Percentiles rank a stretch among this genome's conserved stretches.
These are phyloP conservation scores for Adineta ricciae DNA, from an alignment of 2,888 invertebrate species.

Conservation along the genomic window DNA sequence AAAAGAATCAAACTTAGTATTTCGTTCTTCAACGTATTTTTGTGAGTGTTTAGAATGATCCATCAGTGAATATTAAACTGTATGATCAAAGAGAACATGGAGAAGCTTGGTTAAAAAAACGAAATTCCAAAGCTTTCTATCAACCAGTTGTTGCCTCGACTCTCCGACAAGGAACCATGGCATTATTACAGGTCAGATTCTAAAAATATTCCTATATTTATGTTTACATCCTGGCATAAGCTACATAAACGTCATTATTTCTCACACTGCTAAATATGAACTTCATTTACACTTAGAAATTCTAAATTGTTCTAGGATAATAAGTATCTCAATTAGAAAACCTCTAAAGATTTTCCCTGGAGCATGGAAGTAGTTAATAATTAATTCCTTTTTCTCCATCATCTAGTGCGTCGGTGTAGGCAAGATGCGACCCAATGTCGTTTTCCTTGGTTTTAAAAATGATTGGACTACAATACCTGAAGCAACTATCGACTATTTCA, in stretches of 20 bases:
- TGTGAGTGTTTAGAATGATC: neutral
- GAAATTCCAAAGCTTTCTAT: slow-evolving; percentile 85
- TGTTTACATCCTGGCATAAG: no score
- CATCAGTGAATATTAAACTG: neutral
- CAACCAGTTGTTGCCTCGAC: slow-evolving; percentile 50
- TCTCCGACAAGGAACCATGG: slow-evolving; percentile 60
- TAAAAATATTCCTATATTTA: no score
- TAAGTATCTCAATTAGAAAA: no score
- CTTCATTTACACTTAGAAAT: no score
- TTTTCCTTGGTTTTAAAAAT: slow-evolving; percentile 83
- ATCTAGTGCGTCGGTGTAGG: slow-evolving; percentile 68
- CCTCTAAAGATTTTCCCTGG: no score
- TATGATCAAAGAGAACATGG: neutral
- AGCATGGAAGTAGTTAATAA: neutral
- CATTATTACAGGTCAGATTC: slow-evolving; percentile 73
- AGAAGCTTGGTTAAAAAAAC: slow-evolving; percentile 62
- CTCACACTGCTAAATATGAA: no score
- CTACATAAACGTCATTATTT: no score
- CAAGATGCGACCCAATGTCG: slow-evolving; percentile 81
- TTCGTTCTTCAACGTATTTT: no score
- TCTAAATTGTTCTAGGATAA: no score
- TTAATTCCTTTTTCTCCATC: neutral
- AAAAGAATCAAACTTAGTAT: no score
- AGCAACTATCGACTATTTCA: slow-evolving; percentile 77
- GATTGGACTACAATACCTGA: slow-evolving; percentile 75